These are phyloP conservation scores for Melolontha melolontha DNA, from an alignment of 2,888 invertebrate species.

Conservation along the genomic window DNA sequence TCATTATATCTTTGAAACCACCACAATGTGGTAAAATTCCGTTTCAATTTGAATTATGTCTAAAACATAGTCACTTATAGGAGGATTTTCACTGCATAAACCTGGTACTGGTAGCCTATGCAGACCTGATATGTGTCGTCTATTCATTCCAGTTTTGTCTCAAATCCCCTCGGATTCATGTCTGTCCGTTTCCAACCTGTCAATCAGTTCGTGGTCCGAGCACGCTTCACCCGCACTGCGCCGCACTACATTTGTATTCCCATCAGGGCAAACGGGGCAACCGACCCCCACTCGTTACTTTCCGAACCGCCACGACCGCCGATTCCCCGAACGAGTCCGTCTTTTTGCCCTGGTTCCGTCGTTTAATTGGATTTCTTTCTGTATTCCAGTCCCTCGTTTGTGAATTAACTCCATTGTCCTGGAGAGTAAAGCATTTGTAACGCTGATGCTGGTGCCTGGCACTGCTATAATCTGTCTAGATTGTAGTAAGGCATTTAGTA, in stretches of 20 bases:
- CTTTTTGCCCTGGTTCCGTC: conserved; percentile 51
- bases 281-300: conserved; percentile 3
- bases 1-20: no score
- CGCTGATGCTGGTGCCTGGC: conserved; percentile 12
- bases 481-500: conserved; percentile 12
- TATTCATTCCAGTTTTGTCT: conserved; percentile 18
- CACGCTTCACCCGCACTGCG: conserved; percentile 41
- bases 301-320: not conserved
- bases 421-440: conserved; percentile 18
- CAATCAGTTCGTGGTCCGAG: conserved; percentile 38
- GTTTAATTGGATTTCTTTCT: conserved; percentile 66
- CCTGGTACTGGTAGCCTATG: no score
- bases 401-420: conserved; percentile 63
- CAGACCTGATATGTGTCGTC: conserved; percentile 21
- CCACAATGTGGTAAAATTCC: no score
- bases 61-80: no score
- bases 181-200: conserved; percentile 20
- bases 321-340: conserved; percentile 27
- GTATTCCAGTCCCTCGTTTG: conserved; percentile 59
- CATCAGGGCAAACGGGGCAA: conserved; percentile 42
- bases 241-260: conserved; percentile 49
- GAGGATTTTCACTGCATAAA: no score
- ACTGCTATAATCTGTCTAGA: conserved; percentile 8
- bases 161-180: conserved; percentile 32
- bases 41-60: no score